Base-by-base conservation (phyloP, 2,113 vertebrate species). In the Orycteropus afer region DNA sequence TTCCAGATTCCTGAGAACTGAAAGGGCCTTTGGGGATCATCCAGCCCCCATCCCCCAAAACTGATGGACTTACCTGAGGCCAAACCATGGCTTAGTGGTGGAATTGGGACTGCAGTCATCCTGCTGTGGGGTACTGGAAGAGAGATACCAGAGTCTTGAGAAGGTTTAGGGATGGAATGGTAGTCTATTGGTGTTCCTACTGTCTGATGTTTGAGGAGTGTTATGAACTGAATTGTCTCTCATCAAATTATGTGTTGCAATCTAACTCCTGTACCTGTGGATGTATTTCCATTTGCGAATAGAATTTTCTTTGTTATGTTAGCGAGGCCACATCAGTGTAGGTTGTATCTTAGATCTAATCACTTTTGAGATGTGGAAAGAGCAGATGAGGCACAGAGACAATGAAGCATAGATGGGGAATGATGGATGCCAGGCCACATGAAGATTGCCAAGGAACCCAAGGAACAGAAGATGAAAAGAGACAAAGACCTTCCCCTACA, bases 1-100 rank as follows among this genome's bases (percentile, higher is more conserved):
- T 86, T 92, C 80, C 86, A 90, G 71, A 86, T 92, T 92, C 78
- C 74, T 95, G 84, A 92, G 73, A 92, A 94, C 67, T 63, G 59
- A 93, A 90, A 89, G 79, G 85, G 37, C 67, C 40, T 77, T 90
- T 85, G 69, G 82, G 82, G 57, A 91, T 84, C 90, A 96, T 81
- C 40, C 65, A 81, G 27, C 40, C 76, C 27, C 4, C 77, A 40
- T 29, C 37, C 11, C 15, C 18, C n/a, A 88, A 79, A 59, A 76
- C 32, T 81, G 51, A 42, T 53, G 73, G 59, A 81, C 47, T 93
- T 76, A 22, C 37, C 22, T 29, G 73, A 88, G n/a, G 85, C 37
- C 65, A 53, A 71, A 49, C 42, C 47, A 34, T 59, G 34, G 34
- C n/a, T 57, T 25, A 4, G 32, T 81, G 53, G 40, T 89, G 29